Percentiles rank a stretch among this genome's conserved stretches.
phyloP scores from a whole-genome alignment of 2,888 invertebrate genomes.

The Eilema depressum region DNA sequence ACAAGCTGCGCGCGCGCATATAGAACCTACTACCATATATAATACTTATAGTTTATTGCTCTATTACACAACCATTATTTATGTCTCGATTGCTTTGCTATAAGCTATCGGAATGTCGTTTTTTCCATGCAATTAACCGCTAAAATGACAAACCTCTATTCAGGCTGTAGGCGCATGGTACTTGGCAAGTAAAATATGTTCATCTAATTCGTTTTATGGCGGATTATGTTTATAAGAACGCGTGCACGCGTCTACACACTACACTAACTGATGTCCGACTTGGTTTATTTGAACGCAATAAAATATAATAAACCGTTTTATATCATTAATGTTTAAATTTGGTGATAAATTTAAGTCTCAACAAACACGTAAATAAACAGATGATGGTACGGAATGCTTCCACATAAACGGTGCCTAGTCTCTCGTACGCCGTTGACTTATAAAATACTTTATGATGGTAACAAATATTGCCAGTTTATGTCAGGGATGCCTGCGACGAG shows the following conservation, averaged over 20 bases:
- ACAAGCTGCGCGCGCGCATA: constrained; percentile 52
- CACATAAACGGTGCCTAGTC: constrained; percentile 55
- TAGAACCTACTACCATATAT: constrained; percentile 45
- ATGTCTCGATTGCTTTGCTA: constrained; percentile 59
- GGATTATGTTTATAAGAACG: constrained; percentile 46
- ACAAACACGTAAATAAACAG: constrained; percentile 59
- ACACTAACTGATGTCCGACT: constrained; percentile 44
- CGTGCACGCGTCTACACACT: not conserved
- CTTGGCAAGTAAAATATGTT: constrained; percentile 55
- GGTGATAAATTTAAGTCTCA: constrained; percentile 51
- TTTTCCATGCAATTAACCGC: constrained; percentile 63
- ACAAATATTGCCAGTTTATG: constrained; percentile 71
- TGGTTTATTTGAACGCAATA: constrained; percentile 31
- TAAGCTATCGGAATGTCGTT: constrained; percentile 61
- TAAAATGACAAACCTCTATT: constrained; percentile 48
- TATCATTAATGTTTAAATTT: constrained; percentile 39
- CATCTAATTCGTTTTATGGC: constrained; percentile 51
- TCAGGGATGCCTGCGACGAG: constrained; percentile 55
- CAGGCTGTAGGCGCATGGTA: constrained; percentile 35
- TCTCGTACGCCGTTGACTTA: constrained; percentile 56
- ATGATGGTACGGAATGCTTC: constrained; percentile 60
- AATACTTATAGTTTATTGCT: constrained; percentile 68
- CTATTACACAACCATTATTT: constrained; percentile 73
- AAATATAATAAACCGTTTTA: constrained; percentile 29
- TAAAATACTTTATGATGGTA: constrained; percentile 70